These are phyloP conservation scores for Carcharodon carcharias DNA, from an alignment of 2,797 vertebrate genomes.

Conservation along the genomic window DNA sequence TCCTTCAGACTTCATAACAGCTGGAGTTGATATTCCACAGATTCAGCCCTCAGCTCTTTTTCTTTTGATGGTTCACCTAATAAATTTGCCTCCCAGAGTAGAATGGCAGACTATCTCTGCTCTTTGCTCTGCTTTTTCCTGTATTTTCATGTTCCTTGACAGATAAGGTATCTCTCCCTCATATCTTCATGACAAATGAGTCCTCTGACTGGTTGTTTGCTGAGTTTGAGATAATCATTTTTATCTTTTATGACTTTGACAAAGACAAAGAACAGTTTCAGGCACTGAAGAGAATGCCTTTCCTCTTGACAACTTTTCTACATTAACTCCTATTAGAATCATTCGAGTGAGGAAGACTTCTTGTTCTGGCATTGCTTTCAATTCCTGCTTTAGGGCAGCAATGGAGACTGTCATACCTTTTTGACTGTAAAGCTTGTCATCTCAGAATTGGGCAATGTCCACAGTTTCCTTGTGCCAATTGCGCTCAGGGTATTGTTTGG, in stretches of 20 bases:
- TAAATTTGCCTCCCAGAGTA: background rate
- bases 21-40: background rate
- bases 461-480: background rate
- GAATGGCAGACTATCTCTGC: background rate
- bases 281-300: background rate
- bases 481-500: too few relatives aligned
- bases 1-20: background rate
- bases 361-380: background rate
- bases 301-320: background rate
- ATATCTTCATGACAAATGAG: background rate
- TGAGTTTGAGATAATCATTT: background rate
- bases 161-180: slow-evolving; percentile 23
- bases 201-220: background rate
- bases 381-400: background rate
- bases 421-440: background rate
- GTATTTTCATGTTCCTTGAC: background rate
- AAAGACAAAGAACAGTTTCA: background rate
- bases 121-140: background rate
- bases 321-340: background rate
- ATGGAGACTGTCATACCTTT: background rate
- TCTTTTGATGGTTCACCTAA: background rate
- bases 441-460: background rate
- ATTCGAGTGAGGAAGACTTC: background rate
- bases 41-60: background rate
- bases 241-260: slow-evolving; percentile 24